Conservation (phyloP, 2,888 invertebrate genomes). For the Aproaerema taeniolella region DNA sequence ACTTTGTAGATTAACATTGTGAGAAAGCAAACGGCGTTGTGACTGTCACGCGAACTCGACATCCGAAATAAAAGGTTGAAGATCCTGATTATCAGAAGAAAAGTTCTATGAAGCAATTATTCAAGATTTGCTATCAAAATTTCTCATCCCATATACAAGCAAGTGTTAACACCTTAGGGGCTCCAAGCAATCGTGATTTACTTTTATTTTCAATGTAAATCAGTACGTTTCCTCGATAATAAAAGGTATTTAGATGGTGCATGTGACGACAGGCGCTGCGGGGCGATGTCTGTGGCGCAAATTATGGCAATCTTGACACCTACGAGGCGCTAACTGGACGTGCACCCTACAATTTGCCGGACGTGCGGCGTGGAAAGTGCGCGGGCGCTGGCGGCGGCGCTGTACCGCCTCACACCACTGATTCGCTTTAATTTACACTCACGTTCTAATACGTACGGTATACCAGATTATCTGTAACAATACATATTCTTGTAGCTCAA, state of each 20-base stretch:
- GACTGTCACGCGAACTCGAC: too few species aligned
- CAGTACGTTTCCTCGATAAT: conserved; percentile 51
- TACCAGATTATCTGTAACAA: too few species aligned
- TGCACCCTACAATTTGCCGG: conserved; percentile 64
- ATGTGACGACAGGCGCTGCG: conserved; percentile 71
- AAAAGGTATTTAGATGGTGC: conserved; percentile 63
- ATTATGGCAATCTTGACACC: conserved; percentile 77
- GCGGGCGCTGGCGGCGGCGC: conserved; percentile 29
- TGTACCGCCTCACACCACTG: conserved; percentile 34
- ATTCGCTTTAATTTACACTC: conserved; percentile 45
- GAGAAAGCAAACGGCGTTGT: too few species aligned
- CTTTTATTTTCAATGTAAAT: conserved; percentile 51
- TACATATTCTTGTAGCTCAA: not conserved
- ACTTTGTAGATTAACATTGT: too few species aligned
- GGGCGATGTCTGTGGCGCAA: conserved; percentile 58
- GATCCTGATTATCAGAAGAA: too few species aligned
- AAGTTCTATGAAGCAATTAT: conserved; percentile 1
- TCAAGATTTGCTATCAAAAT: not conserved
- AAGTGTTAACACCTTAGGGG: conserved; percentile 22
- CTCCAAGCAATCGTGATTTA: conserved; percentile 39
- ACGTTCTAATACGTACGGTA: too few species aligned
- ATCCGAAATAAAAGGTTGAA: too few species aligned
- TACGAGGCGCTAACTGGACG: conserved; percentile 72
- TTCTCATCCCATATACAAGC: not conserved
- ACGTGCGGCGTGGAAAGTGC: conserved; percentile 37